These are phyloP conservation scores for Tenthredo livida DNA, from an alignment of 2,888 invertebrate genomes.

Conservation along the genomic window DNA sequence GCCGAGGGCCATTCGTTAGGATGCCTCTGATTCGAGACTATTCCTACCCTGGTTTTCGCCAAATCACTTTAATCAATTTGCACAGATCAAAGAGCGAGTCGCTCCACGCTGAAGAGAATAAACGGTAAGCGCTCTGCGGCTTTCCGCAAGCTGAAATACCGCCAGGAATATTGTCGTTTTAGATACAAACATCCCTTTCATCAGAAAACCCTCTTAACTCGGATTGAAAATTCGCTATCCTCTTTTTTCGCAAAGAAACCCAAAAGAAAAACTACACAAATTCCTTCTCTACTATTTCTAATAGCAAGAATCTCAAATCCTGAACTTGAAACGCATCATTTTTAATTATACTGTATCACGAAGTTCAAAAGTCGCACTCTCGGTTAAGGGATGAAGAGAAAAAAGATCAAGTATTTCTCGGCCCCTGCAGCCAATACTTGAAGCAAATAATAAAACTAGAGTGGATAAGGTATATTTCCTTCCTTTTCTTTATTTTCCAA, in stretches of 20 bases:
- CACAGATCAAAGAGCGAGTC: constrained; percentile 40
- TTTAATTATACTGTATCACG: background rate
- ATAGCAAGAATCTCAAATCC: background rate
- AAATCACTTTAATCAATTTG: constrained; percentile 47
- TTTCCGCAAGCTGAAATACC: constrained; percentile 4
- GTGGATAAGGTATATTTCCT: background rate
- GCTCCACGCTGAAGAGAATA: background rate
- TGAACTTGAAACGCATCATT: background rate
- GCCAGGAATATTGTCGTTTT: background rate
- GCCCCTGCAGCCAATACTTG: background rate
- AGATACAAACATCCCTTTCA: constrained; percentile 3
- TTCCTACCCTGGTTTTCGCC: constrained; percentile 29
- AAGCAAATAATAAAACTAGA: constrained; percentile 5
- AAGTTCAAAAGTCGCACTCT: background rate
- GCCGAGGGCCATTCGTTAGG: constrained; percentile 39
- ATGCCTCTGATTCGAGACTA: constrained; percentile 34
- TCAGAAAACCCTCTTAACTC: background rate
- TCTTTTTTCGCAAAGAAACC: background rate
- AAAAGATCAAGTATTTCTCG: background rate
- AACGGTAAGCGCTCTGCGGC: constrained; percentile 7
- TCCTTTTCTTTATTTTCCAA: background rate
- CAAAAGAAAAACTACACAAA: background rate
- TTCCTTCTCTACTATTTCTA: background rate
- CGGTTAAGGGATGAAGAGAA: background rate
- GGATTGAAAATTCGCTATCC: background rate